Base-by-base conservation (phyloP, 23 tunicate species). In the Ascidia mentula region DNA sequence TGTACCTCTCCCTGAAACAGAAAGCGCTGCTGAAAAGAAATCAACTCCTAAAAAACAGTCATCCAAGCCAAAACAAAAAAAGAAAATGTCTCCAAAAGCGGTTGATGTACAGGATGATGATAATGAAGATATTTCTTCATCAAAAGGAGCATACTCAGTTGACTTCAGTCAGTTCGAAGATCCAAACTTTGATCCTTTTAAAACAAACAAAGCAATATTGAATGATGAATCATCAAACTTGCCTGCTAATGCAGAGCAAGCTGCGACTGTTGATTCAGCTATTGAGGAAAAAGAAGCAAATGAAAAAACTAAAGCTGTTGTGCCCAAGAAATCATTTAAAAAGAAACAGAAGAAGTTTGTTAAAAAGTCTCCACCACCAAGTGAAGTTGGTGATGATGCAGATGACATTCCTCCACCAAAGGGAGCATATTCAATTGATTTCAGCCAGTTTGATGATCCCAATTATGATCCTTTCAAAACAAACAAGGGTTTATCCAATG, bases 131-230 rank as follows among this genome's bases (percentile, higher is more conserved):
- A n/a, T n/a, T n/a, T n/a, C n/a, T n/a, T n/a, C n/a, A n/a, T n/a
- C n/a, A 31, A 87, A 87, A 74, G 91, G 91, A 74, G 53, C 91
- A 38, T 87, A 87, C 38, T 34, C 78, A 31, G 76, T 87, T 31
- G 91, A 87, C 60, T 87, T 87, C 60, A 84, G 78, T 33, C 77
- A 87, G 30, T 74, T 87, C 24, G 86, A 87, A 81, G 86, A 82
- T 34, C 86, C 79, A 26, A 72, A 73, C 22, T 72, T 80, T 59
- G 91, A 87, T 81, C 91, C 91, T 28, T 87, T 87, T 37, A 82
- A 87, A 75, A 82, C 79, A 8, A 81, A 53, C n/a, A n/a, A n/a
- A n/a, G n/a, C n/a, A n/a, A n/a, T n/a, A n/a, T n/a, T n/a, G n/a
- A n/a, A n/a, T n/a, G n/a, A n/a, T n/a, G n/a, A n/a, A n/a, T n/a